Evolutionary conservation across 1,140 invertebrate species (phyloP).

Genomic region (Plodia interpunctella): DNA sequence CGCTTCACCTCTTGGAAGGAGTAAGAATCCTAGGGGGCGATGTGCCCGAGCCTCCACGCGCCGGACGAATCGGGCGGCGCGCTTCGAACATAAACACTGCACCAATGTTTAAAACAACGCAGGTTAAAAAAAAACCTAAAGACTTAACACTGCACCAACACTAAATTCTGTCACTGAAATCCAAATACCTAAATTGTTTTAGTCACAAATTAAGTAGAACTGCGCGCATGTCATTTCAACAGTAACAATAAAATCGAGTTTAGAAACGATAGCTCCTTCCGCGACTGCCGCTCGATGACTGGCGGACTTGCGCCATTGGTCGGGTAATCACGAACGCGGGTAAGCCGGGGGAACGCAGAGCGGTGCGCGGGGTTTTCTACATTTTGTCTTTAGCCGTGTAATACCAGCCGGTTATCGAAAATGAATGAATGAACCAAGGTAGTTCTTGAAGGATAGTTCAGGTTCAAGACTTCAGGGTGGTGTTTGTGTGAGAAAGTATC

Average conservation of each 20-base stretch:
- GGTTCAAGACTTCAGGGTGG: too few relatives aligned
- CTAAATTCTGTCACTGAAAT: conserved; percentile 61
- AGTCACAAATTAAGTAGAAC: conserved; percentile 54
- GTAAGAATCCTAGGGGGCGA: conserved; percentile 65
- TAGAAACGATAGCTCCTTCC: conserved; percentile 30
- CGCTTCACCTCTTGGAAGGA: conserved; percentile 50
- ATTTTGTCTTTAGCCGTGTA: conserved; percentile 38
- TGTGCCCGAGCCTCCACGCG: conserved; percentile 56
- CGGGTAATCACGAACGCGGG: conserved; percentile 40
- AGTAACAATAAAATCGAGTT: conserved; percentile 35
- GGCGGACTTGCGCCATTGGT: conserved; percentile 43
- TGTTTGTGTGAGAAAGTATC: too few relatives aligned
- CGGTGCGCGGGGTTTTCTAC: conserved; percentile 18
- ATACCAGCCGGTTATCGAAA: conserved; percentile 34
- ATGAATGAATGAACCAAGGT: conserved; percentile 34
- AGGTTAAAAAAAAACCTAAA: conserved; percentile 32
- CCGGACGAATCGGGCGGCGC: conserved; percentile 57
- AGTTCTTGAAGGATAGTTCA: too few relatives aligned
- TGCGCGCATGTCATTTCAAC: conserved; percentile 63
- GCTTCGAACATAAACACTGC: conserved; percentile 72
- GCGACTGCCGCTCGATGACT: conserved; percentile 70
- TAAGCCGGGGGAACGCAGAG: conserved; percentile 27
- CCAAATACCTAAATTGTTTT: conserved; percentile 59
- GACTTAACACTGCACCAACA: conserved; percentile 54
- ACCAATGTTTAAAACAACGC: conserved; percentile 54